These are phyloP conservation scores for Acanthochromis polyacanthus DNA, from an alignment of 2,113 vertebrate species.

Conservation along the genomic window DNA sequence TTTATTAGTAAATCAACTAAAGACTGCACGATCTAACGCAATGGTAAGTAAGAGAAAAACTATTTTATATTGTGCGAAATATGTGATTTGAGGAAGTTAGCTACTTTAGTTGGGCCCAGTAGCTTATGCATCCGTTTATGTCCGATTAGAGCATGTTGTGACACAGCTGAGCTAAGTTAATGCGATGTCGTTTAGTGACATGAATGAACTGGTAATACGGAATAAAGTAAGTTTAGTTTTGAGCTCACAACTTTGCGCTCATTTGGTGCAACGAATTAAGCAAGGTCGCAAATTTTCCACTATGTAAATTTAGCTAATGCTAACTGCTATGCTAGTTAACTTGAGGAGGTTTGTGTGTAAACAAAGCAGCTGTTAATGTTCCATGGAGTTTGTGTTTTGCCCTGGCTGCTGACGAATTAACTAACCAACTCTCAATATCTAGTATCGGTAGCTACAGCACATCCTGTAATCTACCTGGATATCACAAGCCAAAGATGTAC, in stretches of 20 bases:
- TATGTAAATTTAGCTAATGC: background rate
- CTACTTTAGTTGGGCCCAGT: background rate
- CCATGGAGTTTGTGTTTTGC: background rate
- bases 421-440: no score
- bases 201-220: accelerated
- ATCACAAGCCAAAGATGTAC: no score
- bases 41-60: slow-evolving; percentile 43
- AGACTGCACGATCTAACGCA: background rate
- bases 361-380: background rate
- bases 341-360: slow-evolving; percentile 3
- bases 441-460: no score
- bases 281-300: background rate
- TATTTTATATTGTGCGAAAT: background rate
- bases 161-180: background rate
- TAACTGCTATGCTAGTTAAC: slow-evolving; percentile 8
- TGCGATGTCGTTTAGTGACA: background rate
- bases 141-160: background rate
- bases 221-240: no score
- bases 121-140: background rate
- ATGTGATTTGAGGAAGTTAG: background rate
- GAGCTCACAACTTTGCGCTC: background rate
- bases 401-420: no score
- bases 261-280: no score
- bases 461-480: no score
- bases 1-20: background rate